A percentile compares a stretch with the other conserved stretches of the same genome.
Conservation (phyloP, 2,113 vertebrate genomes). For the Pseudorasbora parva region DNA sequence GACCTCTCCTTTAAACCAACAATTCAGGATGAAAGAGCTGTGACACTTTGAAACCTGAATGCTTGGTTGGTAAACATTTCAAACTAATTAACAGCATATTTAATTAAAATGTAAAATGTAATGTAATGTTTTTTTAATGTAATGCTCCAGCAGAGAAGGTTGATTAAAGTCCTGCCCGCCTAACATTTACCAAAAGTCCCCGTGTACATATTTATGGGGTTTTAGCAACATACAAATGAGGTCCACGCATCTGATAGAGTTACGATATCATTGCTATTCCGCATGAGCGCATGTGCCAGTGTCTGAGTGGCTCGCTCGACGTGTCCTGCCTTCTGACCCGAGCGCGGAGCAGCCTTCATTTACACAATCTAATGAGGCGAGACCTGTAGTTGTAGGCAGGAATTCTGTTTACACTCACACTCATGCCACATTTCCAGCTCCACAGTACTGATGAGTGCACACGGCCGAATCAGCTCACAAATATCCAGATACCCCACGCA, state of each 20-base stretch:
- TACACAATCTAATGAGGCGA: constrained; percentile 64
- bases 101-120: too few species aligned
- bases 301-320: constrained; percentile 42
- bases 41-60: constrained; percentile 62
- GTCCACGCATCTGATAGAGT: constrained; percentile 34
- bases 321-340: constrained; percentile 43
- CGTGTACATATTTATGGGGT: constrained; percentile 15
- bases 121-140: constrained; percentile 34
- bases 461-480: constrained; percentile 67
- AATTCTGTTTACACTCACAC: constrained; percentile 31
- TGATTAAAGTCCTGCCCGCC: constrained; percentile 44
- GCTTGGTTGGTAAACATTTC: constrained; percentile 61
- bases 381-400: constrained; percentile 55
- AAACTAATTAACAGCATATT: constrained; percentile 61
- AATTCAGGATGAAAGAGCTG: constrained; percentile 66
- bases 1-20: constrained; percentile 57
- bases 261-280: constrained; percentile 48
- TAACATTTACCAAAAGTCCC: constrained; percentile 36
- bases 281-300: constrained; percentile 10
- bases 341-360: constrained; percentile 55
- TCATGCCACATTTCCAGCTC: constrained; percentile 46
- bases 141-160: constrained; percentile 42
- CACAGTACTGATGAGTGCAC: constrained; percentile 57
- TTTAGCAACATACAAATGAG: constrained; percentile 45
- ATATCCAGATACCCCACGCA: constrained; percentile 64